Conservation (phyloP, 2,113 vertebrate genomes). For the Leucosticte australis region DNA sequence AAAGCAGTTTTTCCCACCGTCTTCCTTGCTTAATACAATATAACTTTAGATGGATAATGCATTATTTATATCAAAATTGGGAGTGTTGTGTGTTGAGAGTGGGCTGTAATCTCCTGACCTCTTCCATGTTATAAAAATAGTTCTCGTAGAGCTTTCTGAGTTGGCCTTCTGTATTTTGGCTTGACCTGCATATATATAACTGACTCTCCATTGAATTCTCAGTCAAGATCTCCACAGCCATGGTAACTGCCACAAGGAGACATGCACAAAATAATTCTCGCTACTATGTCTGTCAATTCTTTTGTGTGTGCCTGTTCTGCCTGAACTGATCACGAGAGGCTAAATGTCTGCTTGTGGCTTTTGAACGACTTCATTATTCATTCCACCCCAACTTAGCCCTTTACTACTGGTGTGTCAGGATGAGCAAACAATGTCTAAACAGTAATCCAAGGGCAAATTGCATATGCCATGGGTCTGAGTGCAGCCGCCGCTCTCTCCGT, state of each 20-base stretch:
- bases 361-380: not conserved
- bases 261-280: slow-evolving; percentile 48
- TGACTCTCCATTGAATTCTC: slow-evolving; percentile 30
- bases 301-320: not conserved
- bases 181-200: slow-evolving; percentile 56
- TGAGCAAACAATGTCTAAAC: slow-evolving; percentile 25
- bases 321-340: not conserved
- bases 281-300: slow-evolving; percentile 11
- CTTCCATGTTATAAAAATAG: slow-evolving; percentile 13
- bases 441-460: not conserved
- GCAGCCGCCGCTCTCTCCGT: not conserved
- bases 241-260: slow-evolving; percentile 39
- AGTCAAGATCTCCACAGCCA: slow-evolving; percentile 44
- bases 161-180: slow-evolving; percentile 32
- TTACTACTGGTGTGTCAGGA: not conserved
- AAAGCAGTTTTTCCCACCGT: not conserved
- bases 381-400: not conserved
- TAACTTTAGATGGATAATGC: not conserved
- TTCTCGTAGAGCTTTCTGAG: not conserved
- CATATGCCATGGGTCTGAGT: not conserved
- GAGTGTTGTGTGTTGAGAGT: not conserved
- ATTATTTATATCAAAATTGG: not conserved
- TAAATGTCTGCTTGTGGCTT: not conserved
- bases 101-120: not conserved
- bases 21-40: not conserved